Base-by-base conservation (phyloP, 1,140 invertebrate species). In the Heliconius hermathena region DNA sequence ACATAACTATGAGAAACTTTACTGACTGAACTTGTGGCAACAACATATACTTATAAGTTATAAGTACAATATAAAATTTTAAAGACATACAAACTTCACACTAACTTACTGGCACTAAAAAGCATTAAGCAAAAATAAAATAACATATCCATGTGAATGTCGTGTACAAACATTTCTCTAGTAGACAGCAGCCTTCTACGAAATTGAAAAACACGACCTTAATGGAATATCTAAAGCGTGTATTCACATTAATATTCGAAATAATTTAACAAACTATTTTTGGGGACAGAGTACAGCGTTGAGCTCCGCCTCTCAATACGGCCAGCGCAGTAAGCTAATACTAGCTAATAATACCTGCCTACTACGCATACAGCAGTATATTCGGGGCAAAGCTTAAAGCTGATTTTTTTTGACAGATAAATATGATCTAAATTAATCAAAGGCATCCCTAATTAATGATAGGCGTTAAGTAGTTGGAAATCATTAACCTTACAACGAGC, bases 341-440 rank as follows among this genome's bases (percentile, higher is more conserved):
- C 3, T 13, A 16, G 0, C 11, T 46, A 16, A 16, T 46, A 16
- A 16, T 46, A 11, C 16, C 41, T 46, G 13, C 41, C 13, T 46
- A 46, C 13, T 16, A 8, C 6, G 6, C 33, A 36, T 36, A 36
- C 5, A 36, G 6, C 33, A 36, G 6, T 36, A 36, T 36, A 22
- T 26, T 1, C 20, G 54, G 20, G 4, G 2, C 26, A 33, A 36
- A 18, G 13, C 1, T 54, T 54, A 49, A 74, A 52, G 6, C 6
- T 3, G 52, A 71, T 72, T 73, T n/a, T n/a, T 22, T 66, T 29
- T 16, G 13, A 74, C 73, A 49, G 74, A 36, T 70, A 79, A 57
- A 57, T 79, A 79, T 79, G 73, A 71, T 79, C 73, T n/a, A 57
- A 79, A 79, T 79, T 57, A 49, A 38, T 79, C 78, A 79, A 70